Percentiles rank a stretch among this genome's conserved stretches.
Evolutionary conservation across 2,113 vertebrate genomes (phyloP).

Genomic region (Dryoscopus gambensis): DNA sequence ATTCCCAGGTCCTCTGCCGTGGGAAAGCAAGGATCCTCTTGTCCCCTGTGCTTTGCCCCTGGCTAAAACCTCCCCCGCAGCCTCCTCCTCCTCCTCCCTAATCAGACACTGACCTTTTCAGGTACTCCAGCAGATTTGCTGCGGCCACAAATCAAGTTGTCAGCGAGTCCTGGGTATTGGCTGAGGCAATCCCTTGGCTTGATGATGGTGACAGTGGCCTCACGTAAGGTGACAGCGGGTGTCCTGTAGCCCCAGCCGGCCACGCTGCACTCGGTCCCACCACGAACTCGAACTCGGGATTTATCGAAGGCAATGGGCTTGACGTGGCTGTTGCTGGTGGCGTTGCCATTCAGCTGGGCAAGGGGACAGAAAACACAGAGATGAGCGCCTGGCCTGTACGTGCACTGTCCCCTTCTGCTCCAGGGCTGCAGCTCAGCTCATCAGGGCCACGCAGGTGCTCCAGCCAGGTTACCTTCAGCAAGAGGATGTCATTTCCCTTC

Average conservation of each 20-base stretch:
- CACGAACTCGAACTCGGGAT: too few species aligned
- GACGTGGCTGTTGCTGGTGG: neutral
- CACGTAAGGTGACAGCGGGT: accelerated
- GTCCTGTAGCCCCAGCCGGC: neutral
- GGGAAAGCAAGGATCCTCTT: neutral
- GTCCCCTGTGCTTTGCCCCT: neutral
- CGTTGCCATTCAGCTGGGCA: constrained; percentile 12
- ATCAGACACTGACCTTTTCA: neutral
- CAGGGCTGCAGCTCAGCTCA: neutral
- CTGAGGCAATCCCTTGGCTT: neutral
- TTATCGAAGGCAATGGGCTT: neutral
- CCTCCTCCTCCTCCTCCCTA: neutral
- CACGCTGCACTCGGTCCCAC: neutral
- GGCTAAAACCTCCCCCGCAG: neutral
- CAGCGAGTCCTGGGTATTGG: neutral
- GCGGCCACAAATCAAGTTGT: neutral
- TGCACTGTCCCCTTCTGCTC: neutral
- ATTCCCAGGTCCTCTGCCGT: neutral
- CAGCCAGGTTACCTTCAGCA: constrained; percentile 49
- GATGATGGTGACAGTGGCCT: neutral
- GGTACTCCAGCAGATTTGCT: neutral
- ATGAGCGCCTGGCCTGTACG: accelerated
- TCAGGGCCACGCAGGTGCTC: accelerated
- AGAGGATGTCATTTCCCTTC: constrained; percentile 7
- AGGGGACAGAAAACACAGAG: neutral